Conservation (phyloP, 2,113 vertebrate species). For the Gila orcuttii region DNA sequence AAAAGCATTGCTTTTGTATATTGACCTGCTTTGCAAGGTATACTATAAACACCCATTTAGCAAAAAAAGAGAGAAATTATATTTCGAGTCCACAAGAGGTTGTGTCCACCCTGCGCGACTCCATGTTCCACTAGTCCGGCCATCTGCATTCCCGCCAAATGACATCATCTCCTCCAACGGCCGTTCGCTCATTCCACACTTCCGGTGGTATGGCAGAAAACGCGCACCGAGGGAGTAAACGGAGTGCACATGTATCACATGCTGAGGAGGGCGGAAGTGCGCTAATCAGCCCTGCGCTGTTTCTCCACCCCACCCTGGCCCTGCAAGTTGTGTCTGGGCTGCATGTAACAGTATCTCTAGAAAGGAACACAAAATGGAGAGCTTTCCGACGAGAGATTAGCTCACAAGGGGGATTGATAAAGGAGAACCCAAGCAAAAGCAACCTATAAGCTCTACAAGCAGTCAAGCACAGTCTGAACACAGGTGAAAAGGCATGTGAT, state of each 20-base stretch:
- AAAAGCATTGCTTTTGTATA: background rate
- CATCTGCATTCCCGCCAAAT: constrained; percentile 64
- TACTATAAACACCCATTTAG: background rate
- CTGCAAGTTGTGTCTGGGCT: constrained; percentile 68
- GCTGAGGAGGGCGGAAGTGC: constrained; percentile 62
- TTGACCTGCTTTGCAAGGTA: background rate
- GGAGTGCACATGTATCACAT: constrained; percentile 66
- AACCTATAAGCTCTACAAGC: constrained; percentile 60
- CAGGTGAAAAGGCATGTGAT: constrained; percentile 27
- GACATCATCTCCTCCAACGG: constrained; percentile 66
- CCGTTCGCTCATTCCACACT: constrained; percentile 57
- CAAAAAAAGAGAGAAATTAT: background rate
- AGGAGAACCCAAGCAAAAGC: constrained; percentile 67
- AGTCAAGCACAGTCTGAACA: constrained; percentile 25
- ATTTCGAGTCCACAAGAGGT: background rate
- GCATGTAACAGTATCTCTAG: constrained; percentile 76
- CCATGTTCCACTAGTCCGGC: background rate
- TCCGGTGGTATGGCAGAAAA: constrained; percentile 55
- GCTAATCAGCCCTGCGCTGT: constrained; percentile 58
- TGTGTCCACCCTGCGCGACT: background rate
- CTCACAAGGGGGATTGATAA: constrained; percentile 71
- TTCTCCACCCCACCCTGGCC: constrained; percentile 54
- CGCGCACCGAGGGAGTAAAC: constrained; percentile 53
- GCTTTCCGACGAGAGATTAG: constrained; percentile 74
- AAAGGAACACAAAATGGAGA: constrained; percentile 74